Percentiles rank a stretch among this genome's conserved stretches.
phyloP scores from a whole-genome alignment of 2,888 invertebrate species.

The Megastigmus dorsalis region DNA sequence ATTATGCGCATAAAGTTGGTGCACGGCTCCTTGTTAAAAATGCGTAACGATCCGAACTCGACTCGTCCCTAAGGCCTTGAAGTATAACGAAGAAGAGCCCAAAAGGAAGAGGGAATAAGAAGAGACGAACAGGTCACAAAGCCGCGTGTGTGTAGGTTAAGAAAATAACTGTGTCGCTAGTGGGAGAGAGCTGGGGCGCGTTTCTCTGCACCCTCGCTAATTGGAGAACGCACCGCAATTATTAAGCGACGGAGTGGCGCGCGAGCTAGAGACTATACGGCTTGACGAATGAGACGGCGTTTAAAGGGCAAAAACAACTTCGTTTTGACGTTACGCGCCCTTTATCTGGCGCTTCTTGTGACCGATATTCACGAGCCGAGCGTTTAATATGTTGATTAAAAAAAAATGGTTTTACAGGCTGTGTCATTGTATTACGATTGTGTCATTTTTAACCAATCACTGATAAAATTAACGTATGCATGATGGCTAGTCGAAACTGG shows the following conservation, averaged over 20 bases:
- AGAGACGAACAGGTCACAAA: constrained; percentile 6
- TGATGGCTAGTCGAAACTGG: no score
- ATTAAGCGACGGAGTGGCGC: constrained; percentile 16
- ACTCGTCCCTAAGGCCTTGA: not conserved
- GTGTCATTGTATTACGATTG: no score
- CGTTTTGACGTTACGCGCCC: constrained; percentile 7
- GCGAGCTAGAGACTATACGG: not conserved
- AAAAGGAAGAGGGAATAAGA: not conserved
- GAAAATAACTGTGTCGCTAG: constrained; percentile 33
- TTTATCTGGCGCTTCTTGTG: constrained; percentile 4
- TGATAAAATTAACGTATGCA: no score
- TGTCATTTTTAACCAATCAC: no score
- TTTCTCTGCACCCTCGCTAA: constrained; percentile 37
- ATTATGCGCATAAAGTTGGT: no score
- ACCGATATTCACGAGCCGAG: constrained; percentile 28
- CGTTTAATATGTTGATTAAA: no score
- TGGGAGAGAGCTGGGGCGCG: not conserved
- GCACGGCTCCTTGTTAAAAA: constrained; percentile 29
- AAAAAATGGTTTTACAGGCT: no score
- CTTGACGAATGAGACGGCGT: constrained; percentile 38
- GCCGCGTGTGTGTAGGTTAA: constrained; percentile 1
- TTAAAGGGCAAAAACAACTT: constrained; percentile 43
- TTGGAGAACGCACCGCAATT: constrained; percentile 49
- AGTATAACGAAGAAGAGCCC: not conserved
- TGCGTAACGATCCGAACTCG: constrained; percentile 11